Conservation (phyloP, 2,888 invertebrate species). For the Caenorhabditis sinica region DNA sequence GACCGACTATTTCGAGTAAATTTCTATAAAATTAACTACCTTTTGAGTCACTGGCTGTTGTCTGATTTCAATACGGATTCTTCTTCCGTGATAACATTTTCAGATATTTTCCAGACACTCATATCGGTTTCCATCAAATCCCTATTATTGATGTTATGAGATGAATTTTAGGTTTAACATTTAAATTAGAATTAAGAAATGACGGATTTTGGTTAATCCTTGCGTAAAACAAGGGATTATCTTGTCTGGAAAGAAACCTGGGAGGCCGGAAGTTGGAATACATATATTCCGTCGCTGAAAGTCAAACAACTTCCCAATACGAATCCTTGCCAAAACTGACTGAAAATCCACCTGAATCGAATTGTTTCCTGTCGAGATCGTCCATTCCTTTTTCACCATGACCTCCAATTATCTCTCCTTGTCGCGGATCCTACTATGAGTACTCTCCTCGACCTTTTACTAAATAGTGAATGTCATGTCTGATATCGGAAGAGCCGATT, state of each 20-base stretch:
- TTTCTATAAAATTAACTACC: no score
- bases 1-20: no score
- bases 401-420: conserved; percentile 21
- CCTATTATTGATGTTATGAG: not conserved
- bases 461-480: no score
- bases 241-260: conserved; percentile 4
- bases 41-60: no score
- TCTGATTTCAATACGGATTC: not conserved
- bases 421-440: no score
- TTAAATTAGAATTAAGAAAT: not conserved
- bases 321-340: not conserved
- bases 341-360: conserved; percentile 9
- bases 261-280: conserved; percentile 5
- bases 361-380: not conserved
- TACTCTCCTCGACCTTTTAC: no score
- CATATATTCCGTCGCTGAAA: no score
- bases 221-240: not conserved
- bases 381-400: conserved; percentile 9
- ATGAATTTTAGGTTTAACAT: not conserved
- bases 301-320: no score
- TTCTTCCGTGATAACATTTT: not conserved
- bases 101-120: no score
- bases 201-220: conserved; percentile 8
- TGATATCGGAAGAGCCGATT: no score
- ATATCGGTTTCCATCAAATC: not conserved